Conservation (phyloP, 2,888 invertebrate genomes). For the Dermolepida albohirtum region DNA sequence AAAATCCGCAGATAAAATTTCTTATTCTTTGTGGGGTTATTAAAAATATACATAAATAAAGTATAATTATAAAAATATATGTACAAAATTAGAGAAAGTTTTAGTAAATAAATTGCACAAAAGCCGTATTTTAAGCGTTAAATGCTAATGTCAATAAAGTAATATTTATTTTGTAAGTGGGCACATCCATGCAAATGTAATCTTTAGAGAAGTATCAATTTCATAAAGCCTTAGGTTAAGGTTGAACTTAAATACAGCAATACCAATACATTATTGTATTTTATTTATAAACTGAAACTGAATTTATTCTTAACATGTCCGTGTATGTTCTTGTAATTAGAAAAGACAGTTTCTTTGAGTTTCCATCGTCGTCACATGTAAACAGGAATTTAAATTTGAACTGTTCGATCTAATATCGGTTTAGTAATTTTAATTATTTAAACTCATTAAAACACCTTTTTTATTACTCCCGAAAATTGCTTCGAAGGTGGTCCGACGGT, state of each 20-base stretch:
- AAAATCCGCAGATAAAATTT: no score
- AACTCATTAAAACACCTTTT: constrained; percentile 39
- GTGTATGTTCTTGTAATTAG: constrained; percentile 25
- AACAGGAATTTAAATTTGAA: constrained; percentile 31
- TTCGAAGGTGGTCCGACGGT: constrained; percentile 31
- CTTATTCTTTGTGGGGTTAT: no score
- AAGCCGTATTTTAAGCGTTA: no score
- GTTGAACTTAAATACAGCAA: background rate
- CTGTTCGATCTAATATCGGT: constrained; percentile 20
- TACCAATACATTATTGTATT: background rate
- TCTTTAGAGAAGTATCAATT: no score
- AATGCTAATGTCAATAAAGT: no score
- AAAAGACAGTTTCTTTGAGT: constrained; percentile 16
- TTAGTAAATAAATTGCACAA: no score
- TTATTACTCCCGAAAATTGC: constrained; percentile 31
- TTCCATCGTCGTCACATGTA: background rate
- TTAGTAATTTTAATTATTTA: constrained; percentile 37
- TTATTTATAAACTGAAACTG: background rate
- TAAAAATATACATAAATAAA: no score
- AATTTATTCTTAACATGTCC: constrained; percentile 11
- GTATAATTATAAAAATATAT: no score
- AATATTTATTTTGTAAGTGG: no score
- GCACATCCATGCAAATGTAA: no score
- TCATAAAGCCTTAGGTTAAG: background rate
- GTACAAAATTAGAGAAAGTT: no score